These are phyloP conservation scores for Spheniscus mendiculus DNA, from an alignment of 2,113 vertebrate species.

Conservation along the genomic window DNA sequence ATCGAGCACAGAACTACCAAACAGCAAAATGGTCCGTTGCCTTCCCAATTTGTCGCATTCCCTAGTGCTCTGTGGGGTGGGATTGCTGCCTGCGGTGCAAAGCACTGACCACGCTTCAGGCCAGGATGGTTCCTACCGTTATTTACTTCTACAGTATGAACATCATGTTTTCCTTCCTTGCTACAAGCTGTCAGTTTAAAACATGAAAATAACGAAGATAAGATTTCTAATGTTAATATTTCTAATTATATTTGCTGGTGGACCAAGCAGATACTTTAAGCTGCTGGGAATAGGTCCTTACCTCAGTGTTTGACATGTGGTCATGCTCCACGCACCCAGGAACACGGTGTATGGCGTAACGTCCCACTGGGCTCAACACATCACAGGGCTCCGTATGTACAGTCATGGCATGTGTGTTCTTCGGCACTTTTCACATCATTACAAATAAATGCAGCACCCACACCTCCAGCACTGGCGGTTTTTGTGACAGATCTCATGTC, in stretches of 20 bases:
- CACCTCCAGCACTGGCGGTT: background rate
- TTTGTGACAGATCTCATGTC: background rate
- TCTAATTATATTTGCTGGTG: background rate
- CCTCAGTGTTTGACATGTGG: background rate
- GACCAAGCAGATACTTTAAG: background rate
- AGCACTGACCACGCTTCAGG: background rate
- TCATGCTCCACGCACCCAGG: too few relatives aligned
- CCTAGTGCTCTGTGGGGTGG: background rate
- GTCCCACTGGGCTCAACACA: background rate
- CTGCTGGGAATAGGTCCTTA: background rate
- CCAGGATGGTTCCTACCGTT: background rate
- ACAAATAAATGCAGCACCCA: background rate
- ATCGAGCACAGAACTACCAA: background rate
- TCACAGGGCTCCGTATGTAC: background rate
- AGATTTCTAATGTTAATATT: background rate
- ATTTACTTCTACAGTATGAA: background rate
- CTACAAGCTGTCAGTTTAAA: background rate
- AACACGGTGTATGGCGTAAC: rapidly evolving
- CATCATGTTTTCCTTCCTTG: background rate
- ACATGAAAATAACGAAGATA: background rate
- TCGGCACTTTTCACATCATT: background rate
- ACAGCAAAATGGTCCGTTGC: background rate
- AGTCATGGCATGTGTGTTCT: background rate
- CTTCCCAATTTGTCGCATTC: background rate
- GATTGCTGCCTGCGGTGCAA: background rate